phyloP scores from a whole-genome alignment of 2,797 vertebrate genomes.

The Sebastes oblongus region DNA sequence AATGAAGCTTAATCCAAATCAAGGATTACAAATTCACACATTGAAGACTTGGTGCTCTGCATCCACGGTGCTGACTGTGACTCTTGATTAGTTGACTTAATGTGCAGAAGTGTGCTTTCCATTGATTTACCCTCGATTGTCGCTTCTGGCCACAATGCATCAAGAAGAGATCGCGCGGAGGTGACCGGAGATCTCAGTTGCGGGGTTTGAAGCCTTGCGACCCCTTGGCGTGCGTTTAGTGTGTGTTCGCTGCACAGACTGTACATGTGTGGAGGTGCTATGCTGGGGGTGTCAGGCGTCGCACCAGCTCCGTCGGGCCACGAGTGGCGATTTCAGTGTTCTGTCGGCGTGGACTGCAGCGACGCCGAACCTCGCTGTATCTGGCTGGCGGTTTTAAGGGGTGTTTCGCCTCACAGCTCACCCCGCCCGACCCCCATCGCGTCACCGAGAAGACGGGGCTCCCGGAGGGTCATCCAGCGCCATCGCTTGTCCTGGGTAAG shows the following conservation, averaged over 20 bases:
- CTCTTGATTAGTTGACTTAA: not conserved
- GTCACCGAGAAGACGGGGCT: conserved; percentile 40
- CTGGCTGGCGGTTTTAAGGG: conserved; percentile 87
- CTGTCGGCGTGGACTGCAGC: conserved; percentile 93
- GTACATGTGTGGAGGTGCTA: conserved; percentile 35
- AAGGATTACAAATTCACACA: conserved; percentile 12
- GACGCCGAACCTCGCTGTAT: conserved; percentile 91
- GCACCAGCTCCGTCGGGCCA: conserved; percentile 76
- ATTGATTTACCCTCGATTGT: not conserved
- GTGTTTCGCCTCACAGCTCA: conserved; percentile 40
- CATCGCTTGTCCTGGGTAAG: conserved; percentile 75
- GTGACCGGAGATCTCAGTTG: not conserved
- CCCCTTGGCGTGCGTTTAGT: not conserved
- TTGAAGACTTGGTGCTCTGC: not conserved
- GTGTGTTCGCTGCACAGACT: not conserved
- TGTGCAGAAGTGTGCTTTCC: not conserved
- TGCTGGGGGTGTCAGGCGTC: conserved; percentile 51
- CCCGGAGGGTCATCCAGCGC: conserved; percentile 58
- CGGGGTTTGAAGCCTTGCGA: not conserved
- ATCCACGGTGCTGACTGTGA: not conserved
- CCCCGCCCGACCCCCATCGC: conserved; percentile 40
- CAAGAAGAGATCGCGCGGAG: not conserved
- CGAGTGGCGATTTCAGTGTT: conserved; percentile 86
- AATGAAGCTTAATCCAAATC: not conserved
- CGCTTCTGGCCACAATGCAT: not conserved